phyloP scores from a whole-genome alignment of 2,797 vertebrate species.

The Melanotaenia nigrans region DNA sequence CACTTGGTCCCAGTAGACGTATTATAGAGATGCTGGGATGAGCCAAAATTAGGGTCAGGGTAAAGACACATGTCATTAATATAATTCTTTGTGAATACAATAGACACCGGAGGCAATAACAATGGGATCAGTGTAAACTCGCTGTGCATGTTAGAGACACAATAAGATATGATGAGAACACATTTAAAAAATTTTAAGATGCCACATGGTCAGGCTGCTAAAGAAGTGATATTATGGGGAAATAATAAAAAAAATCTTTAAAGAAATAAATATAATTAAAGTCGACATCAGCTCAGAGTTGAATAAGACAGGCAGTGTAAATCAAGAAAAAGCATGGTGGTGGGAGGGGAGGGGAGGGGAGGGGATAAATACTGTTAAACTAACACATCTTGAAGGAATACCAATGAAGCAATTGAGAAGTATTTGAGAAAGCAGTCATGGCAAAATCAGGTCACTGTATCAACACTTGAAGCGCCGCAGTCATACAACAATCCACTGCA shows the following conservation, averaged over 20 bases:
- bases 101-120: conserved; percentile 15
- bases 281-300: conserved; percentile 1
- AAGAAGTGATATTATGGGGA: no score
- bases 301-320: neutral
- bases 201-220: neutral
- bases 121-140: conserved; percentile 37
- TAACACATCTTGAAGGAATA: neutral
- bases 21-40: conserved; percentile 5
- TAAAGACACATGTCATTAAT: conserved; percentile 33
- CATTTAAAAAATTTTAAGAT: neutral
- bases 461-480: neutral
- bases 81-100: conserved; percentile 10
- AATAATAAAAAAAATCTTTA: no score
- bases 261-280: neutral
- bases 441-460: conserved; percentile 34
- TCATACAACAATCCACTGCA: neutral
- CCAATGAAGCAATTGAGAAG: neutral
- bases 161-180: neutral
- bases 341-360: no score
- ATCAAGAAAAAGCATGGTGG: neutral
- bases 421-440: neutral
- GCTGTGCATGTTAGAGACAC: neutral
- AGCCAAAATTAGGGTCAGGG: conserved; percentile 61
- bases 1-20: neutral
- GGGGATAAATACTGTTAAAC: conserved; percentile 7